Base-by-base conservation (phyloP, 2,888 invertebrate genomes). In the Elmis aenea region DNA sequence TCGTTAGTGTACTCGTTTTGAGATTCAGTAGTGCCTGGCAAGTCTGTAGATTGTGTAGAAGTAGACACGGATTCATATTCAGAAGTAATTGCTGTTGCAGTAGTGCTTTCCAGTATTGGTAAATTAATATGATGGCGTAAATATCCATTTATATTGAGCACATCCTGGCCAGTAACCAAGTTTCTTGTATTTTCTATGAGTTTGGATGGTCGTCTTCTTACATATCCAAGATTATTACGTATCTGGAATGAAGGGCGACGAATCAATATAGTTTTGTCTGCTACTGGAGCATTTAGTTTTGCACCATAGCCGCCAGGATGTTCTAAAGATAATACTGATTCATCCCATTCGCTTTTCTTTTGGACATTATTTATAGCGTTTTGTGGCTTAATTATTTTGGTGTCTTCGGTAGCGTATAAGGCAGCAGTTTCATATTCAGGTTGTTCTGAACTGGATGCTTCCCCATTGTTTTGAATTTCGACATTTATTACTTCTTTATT, bases 101-200 rank as follows among this genome's bases (percentile, higher is more conserved):
- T 56, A 9, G 41, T 54, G 12, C 42, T 43, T 36, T 52, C 52
- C 3, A 32, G 22, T 11, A 29, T 27, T 54, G 57, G 5, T 5
- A 38, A 30, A 5, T 42, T 22, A 3, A 37, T 13, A 13, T 36
- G 44, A 23, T 37, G 51, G 21, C 62, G 63, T 3, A 66, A 62
- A 1, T 72, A 72, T n/a, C 63, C 62, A 53, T 83, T 83, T 1
- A 83, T 81, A 53, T 72, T 73, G 5, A 80, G 50, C 5, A 83
- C 70, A 59, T 82, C 81, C 52, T 79, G 75, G 42, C 77, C 77
- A 0, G 76, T 70, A 39, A 83, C 75, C 5, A 80, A 62, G 58
- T 79, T 75, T 55, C 74, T 74, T 1, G 77, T 77, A 2, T 71
- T 75, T 23, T 73, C 73, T 8, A 77, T 74, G 22, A 79, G 60